Conservation (phyloP, 2,113 vertebrate species). For the Promerops cafer region DNA sequence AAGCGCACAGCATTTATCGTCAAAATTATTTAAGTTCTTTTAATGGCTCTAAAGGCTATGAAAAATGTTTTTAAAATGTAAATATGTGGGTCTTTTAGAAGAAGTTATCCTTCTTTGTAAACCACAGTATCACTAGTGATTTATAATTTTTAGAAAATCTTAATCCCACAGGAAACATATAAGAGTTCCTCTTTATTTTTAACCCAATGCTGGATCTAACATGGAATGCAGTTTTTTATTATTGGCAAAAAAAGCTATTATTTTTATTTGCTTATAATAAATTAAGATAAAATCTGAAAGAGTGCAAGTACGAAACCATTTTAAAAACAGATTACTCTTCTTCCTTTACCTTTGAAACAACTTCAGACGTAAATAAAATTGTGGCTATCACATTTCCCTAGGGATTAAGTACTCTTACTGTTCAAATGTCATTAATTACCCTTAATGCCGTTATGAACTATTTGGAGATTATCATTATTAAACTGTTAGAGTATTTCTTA, state of each 20-base stretch:
- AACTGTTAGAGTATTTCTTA: constrained; percentile 57
- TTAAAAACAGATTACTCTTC: background rate
- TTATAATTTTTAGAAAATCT: constrained; percentile 60
- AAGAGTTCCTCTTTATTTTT: constrained; percentile 63
- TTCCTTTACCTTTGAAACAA: constrained; percentile 16
- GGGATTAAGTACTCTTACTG: constrained; percentile 48
- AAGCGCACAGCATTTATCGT: constrained; percentile 16
- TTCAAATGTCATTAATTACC: constrained; percentile 67
- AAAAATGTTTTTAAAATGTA: constrained; percentile 56
- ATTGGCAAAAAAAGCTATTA: background rate
- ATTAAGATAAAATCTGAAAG: constrained; percentile 36
- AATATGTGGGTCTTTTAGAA: constrained; percentile 23
- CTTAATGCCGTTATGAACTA: constrained; percentile 63
- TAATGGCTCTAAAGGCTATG: constrained; percentile 14
- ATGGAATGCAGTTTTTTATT: constrained; percentile 55
- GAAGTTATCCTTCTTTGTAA: constrained; percentile 47
- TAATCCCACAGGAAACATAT: constrained; percentile 59
- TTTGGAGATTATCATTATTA: constrained; percentile 67
- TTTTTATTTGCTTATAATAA: constrained; percentile 56
- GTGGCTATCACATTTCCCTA: constrained; percentile 33
- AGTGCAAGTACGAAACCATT: constrained; percentile 1
- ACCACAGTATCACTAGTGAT: constrained; percentile 44
- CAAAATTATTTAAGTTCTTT: constrained; percentile 49
- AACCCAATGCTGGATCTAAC: constrained; percentile 41
- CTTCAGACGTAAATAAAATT: constrained; percentile 53